These are phyloP conservation scores for Melipona quadrifasciata DNA, from an alignment of 1,140 invertebrate species.

Conservation along the genomic window DNA sequence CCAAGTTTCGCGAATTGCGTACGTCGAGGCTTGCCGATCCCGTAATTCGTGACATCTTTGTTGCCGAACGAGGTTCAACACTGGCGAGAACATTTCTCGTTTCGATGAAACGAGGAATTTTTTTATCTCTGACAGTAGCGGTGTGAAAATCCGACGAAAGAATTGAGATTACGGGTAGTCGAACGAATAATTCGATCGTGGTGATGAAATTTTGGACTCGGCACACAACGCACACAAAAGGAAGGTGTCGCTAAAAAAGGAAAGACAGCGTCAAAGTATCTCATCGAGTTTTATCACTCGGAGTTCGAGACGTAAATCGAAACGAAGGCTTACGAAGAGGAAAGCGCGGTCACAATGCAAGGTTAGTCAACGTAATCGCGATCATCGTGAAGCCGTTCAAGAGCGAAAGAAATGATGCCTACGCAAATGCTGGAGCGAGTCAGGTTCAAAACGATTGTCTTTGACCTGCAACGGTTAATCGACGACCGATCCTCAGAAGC, in stretches of 20 bases:
- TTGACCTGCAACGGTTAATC: not conserved
- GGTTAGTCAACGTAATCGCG: constrained; percentile 39
- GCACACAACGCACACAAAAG: not conserved
- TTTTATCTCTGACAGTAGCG: no score
- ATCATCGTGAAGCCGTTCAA: not conserved
- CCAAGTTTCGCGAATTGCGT: not conserved
- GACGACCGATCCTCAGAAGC: not conserved
- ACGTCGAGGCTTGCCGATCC: not conserved
- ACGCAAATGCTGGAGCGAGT: constrained; percentile 11
- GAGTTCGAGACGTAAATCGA: not conserved
- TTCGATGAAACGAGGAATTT: no score
- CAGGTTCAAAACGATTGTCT: constrained; percentile 23
- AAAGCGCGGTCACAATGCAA: constrained; percentile 30
- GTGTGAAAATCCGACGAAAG: no score
- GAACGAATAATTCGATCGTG: no score
- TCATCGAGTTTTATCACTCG: not conserved
- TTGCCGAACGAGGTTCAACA: no score
- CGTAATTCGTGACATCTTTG: no score
- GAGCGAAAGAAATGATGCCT: constrained; percentile 6
- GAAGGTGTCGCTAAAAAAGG: not conserved
- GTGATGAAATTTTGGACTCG: not conserved
- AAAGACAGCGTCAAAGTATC: not conserved
- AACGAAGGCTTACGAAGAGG: not conserved
- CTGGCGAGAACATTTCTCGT: no score
- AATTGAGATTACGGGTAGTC: no score